Evolutionary conservation across 2,888 invertebrate species (phyloP), one percentile per base, ranked within the genome.

Genomic region (Neoascia interrupta): DNA sequence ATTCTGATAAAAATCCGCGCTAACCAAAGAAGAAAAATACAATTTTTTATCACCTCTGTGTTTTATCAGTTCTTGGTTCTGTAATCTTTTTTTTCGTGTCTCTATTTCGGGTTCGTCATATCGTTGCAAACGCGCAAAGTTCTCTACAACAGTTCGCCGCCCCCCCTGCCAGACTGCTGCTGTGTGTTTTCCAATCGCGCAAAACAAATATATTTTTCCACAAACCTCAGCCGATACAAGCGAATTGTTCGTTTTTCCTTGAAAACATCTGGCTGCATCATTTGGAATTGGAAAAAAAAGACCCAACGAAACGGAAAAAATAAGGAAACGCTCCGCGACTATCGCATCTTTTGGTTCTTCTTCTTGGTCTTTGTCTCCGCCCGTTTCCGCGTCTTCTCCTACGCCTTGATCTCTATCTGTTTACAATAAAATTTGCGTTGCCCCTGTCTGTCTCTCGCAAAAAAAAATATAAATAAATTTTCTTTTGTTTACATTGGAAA

Each of bases 391-490:
- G 47, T 41, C 16, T 26, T 51, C 28, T 64, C 28, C 49, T 41
- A 36, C 36, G n/a, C 21, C 45, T 21, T 21, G 69, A 75, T 75
- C 75, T 72, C 72, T 68, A 79, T 73, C 79, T 79, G 79, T 79
- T 79, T 79, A 79, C 79, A 79, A 79, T 79, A 79, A 66, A 79
- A 73, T 79, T 72, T 61, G 73, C 61, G 79, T 73, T 79, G 73
- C 73, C 79, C 73, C 61, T 61, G 73, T 68, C 60, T 49, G 47
- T 8, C 36, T 45, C 45, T 28, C 70, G 43, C 26, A 19, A 34
- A 58, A 61, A 47, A 23, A 26, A 43, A 51, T 5, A n/a, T n/a
- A n/a, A 49, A 49, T 47, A 68, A 49, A 51, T 64, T 53, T 19
- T 36, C 37, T 39, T 39, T 19, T 76, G 76, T 72, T 76, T 72